Percentiles rank a stretch among this genome's conserved stretches.
These are phyloP conservation scores for Saimiri boliviensis DNA, from an alignment of 2,113 vertebrate genomes.

Conservation along the genomic window DNA sequence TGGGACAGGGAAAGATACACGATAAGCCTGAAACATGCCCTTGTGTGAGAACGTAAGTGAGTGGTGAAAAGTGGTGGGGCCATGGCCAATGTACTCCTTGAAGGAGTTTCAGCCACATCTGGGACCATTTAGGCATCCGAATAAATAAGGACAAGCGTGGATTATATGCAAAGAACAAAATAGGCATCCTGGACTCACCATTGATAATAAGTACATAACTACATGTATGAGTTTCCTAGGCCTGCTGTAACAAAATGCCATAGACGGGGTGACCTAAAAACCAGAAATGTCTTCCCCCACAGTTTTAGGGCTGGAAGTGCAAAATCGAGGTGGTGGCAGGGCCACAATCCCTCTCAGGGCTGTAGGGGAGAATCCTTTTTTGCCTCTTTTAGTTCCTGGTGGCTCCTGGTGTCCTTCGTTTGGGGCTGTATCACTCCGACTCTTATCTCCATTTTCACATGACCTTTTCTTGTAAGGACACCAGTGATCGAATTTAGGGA, in stretches of 20 bases:
- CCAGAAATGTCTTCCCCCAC: not conserved
- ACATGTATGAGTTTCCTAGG: not conserved
- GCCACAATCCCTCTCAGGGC: not conserved
- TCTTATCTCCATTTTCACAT: rapidly evolving
- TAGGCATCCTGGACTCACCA: not conserved
- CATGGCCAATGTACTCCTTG: not conserved
- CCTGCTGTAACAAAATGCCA: not conserved
- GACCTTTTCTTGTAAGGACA: not conserved
- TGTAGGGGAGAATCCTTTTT: not conserved
- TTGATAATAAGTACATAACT: too few relatives aligned
- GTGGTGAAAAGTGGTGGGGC: not conserved
- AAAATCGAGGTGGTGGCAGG: not conserved
- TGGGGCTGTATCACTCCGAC: not conserved
- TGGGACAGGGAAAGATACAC: not conserved
- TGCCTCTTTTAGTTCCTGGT: not conserved
- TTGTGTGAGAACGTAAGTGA: not conserved
- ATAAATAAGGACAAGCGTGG: not conserved
- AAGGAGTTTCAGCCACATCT: not conserved
- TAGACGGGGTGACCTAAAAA: not conserved
- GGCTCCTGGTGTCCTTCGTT: not conserved
- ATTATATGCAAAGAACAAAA: not conserved
- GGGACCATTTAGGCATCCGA: not conserved
- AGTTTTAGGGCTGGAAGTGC: not conserved
- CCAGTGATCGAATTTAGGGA: not conserved
- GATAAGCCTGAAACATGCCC: not conserved